Base-by-base conservation (phyloP, 2,888 invertebrate genomes). In the Uloborus plumipes region DNA sequence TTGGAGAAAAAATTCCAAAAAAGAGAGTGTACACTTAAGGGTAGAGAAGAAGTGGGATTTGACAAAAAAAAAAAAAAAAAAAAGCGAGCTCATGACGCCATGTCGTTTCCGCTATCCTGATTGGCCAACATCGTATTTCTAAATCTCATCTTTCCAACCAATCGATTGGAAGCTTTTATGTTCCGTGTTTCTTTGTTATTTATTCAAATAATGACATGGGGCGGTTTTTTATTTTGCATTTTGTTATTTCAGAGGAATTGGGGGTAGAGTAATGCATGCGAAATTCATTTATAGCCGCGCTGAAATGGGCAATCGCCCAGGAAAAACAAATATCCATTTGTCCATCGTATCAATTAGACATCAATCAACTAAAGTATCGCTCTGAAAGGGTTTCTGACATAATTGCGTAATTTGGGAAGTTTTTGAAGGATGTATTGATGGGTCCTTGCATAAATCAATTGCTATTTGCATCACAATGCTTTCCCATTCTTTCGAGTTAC, bases 171-270 rank as follows among this genome's bases (percentile, higher is more conserved):
- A 47, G 73, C 72, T 79, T 74, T 74, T 74, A 69, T 65, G 55
- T 59, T 55, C 71, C 71, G 31, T 74, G 47, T 53, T 71, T 50
- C 77, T n/a, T 64, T 39, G 39, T 78, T 78, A 78, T 78, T 78
- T 72, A 78, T 78, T 78, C 80, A 81, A 81, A 81, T 78, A 66
- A 66, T 70, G 73, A 70, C 80, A 67, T 59, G 61, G 62, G 47
- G 20, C 69, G 74, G 61, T 76, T 70, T 69, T 76, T 64, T 39
- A 39, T 39, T 39, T 39, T 39, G 39, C 39, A 39, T 39, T 39
- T 39, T 39, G 39, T 39, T 39, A 39, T 39, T 39, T 39, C 39
- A 39, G 39, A 39, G 39, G 39, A 7, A 39, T 39, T 39, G 39
- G 39, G 31, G 39, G 39, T 39, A 39, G 11, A 9, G 39, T 39